A percentile compares a stretch with the other conserved stretches of the same genome.
Conservation (phyloP, 2,888 invertebrate species). For the Ophioninae sp. region DNA sequence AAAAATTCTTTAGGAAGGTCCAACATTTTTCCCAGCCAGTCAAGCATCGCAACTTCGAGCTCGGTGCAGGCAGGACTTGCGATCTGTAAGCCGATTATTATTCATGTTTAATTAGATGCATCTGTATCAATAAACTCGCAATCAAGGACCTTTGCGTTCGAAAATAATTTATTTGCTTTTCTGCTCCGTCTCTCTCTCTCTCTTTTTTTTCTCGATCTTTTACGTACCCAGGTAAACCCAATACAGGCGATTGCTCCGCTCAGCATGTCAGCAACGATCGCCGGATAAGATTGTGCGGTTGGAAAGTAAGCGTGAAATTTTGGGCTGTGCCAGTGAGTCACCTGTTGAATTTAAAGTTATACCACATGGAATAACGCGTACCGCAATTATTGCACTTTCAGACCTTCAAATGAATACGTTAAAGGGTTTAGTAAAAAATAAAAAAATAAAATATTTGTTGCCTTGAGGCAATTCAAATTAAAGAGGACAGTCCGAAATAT, state of each 20-base stretch:
- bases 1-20: slow-evolving; percentile 93
- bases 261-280: slow-evolving; percentile 97
- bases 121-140: slow-evolving; percentile 31
- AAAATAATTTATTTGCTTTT: slow-evolving; percentile 11
- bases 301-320: slow-evolving; percentile 98
- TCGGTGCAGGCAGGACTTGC: slow-evolving; percentile 98
- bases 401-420: not conserved
- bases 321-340: slow-evolving; percentile 98
- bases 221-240: slow-evolving; percentile 95
- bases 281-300: slow-evolving; percentile 95
- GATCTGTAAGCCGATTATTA: slow-evolving; percentile 84
- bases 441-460: too few relatives aligned
- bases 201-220: not conserved
- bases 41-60: slow-evolving; percentile 95
- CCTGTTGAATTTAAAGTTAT: slow-evolving; percentile 73
- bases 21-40: slow-evolving; percentile 97
- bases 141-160: slow-evolving; percentile 19
- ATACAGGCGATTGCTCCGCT: slow-evolving; percentile 97
- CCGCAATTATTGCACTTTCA: too few relatives aligned
- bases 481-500: too few relatives aligned
- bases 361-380: not conserved
- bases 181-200: not conserved
- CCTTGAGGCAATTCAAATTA: too few relatives aligned
- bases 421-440: not conserved
- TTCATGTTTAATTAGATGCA: slow-evolving; percentile 1